phyloP scores from a whole-genome alignment of 2,797 vertebrate species.

The Etheostoma perlongum region DNA sequence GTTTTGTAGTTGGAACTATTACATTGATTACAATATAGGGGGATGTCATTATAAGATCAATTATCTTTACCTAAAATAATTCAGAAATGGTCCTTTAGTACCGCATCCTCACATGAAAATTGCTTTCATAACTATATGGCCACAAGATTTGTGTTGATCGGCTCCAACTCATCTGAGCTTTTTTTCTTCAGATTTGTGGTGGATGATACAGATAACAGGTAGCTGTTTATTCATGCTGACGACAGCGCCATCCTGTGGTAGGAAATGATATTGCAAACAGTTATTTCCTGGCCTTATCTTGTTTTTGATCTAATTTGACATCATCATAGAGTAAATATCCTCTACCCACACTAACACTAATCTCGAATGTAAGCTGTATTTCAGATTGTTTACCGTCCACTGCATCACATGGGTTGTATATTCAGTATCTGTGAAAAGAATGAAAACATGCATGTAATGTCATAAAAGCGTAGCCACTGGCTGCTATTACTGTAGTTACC shows the following conservation, averaged over 20 bases:
- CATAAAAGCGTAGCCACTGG: neutral
- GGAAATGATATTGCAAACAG: neutral
- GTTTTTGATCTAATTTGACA: neutral
- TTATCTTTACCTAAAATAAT: neutral
- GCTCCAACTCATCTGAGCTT: neutral
- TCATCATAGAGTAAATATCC: neutral
- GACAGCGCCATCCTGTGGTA: slow-evolving; percentile 43
- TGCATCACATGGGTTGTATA: neutral
- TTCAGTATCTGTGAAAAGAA: neutral
- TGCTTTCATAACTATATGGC: neutral
- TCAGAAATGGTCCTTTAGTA: neutral
- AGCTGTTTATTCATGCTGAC: slow-evolving; percentile 1
- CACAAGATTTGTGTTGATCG: neutral
- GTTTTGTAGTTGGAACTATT: neutral
- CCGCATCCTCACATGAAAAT: neutral
- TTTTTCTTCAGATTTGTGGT: neutral
- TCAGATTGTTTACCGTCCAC: neutral
- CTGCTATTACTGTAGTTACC: neutral
- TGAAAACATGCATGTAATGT: neutral
- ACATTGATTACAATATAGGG: neutral
- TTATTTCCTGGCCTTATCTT: neutral
- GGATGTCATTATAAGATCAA: neutral
- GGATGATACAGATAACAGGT: neutral
- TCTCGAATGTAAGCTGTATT: neutral
- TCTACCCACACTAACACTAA: neutral